phyloP scores from a whole-genome alignment of 2,113 vertebrate species.

The Oncorhynchus gorbuscha region DNA sequence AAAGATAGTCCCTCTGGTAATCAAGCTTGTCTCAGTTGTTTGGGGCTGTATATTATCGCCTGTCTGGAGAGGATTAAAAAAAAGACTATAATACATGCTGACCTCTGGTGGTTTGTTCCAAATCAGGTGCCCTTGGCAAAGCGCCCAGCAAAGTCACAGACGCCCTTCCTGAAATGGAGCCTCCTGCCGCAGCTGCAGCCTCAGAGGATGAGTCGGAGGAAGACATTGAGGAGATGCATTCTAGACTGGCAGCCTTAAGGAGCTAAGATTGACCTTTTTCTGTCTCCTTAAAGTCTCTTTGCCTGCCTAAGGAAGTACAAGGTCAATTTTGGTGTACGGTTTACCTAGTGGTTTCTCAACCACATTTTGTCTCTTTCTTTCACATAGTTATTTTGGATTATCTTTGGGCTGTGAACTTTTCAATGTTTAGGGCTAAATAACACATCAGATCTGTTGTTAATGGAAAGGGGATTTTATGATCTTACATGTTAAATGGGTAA shows the following conservation, averaged over 20 bases:
- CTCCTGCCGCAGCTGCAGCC: conserved; percentile 77
- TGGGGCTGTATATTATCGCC: not conserved
- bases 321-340: conserved; percentile 46
- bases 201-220: conserved; percentile 86
- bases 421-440: not conserved
- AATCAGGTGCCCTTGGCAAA: conserved; percentile 92
- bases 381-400: conserved; percentile 49
- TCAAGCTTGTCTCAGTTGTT: not conserved
- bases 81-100: not conserved
- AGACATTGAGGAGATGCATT: conserved; percentile 95
- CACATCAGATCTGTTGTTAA: not conserved
- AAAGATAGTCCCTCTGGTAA: conserved; percentile 10
- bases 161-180: conserved; percentile 82
- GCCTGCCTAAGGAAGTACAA: conserved; percentile 34
- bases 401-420: conserved; percentile 37
- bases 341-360: conserved; percentile 29
- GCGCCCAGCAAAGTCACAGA: conserved; percentile 95
- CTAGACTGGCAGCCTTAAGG: conserved; percentile 86
- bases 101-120: conserved; percentile 19
- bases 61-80: too few relatives aligned
- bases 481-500: not conserved
- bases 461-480: not conserved
- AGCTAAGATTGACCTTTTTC: conserved; percentile 74
- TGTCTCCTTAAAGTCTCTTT: conserved; percentile 18
- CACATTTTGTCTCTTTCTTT: conserved; percentile 16